phyloP scores from a whole-genome alignment of 1,140 invertebrate genomes.

The Drosophila willistoni region DNA sequence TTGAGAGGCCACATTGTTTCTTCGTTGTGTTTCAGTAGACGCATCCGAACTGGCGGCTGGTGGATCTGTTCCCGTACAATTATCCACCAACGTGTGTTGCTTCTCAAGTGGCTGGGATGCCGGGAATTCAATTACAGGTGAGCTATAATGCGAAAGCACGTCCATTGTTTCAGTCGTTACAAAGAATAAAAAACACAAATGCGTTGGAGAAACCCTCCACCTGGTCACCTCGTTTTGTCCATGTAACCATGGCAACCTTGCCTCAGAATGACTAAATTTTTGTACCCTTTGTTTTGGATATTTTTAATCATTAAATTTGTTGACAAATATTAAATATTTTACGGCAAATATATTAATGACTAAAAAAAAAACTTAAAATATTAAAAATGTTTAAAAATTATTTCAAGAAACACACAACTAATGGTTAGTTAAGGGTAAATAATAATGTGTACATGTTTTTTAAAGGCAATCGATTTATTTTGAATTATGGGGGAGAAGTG shows the following conservation, averaged over 20 bases:
- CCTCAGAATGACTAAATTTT: too few relatives aligned
- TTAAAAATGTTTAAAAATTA: too few relatives aligned
- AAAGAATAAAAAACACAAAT: background rate
- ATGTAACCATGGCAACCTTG: slow-evolving; percentile 41
- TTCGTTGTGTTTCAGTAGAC: slow-evolving; percentile 47
- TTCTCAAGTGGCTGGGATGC: slow-evolving; percentile 63
- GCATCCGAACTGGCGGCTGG: slow-evolving; percentile 43
- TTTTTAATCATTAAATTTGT: background rate
- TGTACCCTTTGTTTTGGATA: too few relatives aligned
- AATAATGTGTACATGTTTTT: too few relatives aligned
- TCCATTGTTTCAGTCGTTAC: slow-evolving; percentile 52
- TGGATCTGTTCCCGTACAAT: slow-evolving; percentile 71
- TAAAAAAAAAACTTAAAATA: too few relatives aligned
- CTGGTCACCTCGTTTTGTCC: too few relatives aligned
- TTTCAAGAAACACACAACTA: too few relatives aligned
- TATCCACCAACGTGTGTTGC: slow-evolving; percentile 57
- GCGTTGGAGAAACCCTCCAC: slow-evolving; percentile 6
- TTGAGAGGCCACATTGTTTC: slow-evolving; percentile 53
- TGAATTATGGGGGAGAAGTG: too few relatives aligned
- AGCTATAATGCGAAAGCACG: slow-evolving; percentile 74
- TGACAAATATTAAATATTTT: too few relatives aligned
- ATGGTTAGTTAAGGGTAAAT: too few relatives aligned
- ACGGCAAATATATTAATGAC: too few relatives aligned
- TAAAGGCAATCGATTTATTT: too few relatives aligned
- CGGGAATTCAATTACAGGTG: slow-evolving; percentile 68